phyloP scores from a whole-genome alignment of 2,797 vertebrate genomes.

The Steatocranus sp. region DNA sequence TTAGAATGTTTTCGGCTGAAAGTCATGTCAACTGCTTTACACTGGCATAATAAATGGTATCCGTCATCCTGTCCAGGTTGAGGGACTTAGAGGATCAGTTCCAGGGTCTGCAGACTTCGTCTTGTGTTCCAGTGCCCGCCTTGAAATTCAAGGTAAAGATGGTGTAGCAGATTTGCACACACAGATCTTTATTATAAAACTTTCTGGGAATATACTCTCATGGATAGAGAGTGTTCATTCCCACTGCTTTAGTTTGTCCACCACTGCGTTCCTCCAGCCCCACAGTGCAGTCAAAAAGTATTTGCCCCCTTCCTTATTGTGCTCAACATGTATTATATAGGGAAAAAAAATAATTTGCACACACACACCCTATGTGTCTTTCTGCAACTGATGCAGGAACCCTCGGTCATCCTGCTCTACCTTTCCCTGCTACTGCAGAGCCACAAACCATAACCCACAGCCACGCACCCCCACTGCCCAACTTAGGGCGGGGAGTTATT shows the following conservation, averaged over 20 bases:
- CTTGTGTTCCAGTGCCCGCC: constrained; percentile 78
- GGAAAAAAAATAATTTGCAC: background rate
- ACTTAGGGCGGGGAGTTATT: background rate
- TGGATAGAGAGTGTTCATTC: background rate
- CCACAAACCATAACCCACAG: background rate
- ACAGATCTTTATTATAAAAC: background rate
- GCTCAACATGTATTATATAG: background rate
- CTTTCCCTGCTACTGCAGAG: background rate
- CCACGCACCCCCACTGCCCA: background rate
- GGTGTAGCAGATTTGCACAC: background rate
- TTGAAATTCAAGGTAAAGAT: constrained; percentile 91
- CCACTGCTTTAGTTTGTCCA: background rate
- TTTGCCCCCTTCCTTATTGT: background rate
- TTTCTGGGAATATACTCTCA: background rate
- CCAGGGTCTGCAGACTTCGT: constrained; percentile 79
- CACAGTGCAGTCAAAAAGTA: background rate
- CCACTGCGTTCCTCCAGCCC: background rate
- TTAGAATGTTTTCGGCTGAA: fast-evolving
- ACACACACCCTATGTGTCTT: background rate
- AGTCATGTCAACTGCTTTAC: background rate
- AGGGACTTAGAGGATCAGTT: constrained; percentile 88
- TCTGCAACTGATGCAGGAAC: background rate
- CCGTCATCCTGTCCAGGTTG: constrained; percentile 68
- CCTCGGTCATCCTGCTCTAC: background rate
- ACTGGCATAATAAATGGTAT: background rate